Conservation (phyloP, 2,888 invertebrate genomes). For the Mesochorus sp. region DNA sequence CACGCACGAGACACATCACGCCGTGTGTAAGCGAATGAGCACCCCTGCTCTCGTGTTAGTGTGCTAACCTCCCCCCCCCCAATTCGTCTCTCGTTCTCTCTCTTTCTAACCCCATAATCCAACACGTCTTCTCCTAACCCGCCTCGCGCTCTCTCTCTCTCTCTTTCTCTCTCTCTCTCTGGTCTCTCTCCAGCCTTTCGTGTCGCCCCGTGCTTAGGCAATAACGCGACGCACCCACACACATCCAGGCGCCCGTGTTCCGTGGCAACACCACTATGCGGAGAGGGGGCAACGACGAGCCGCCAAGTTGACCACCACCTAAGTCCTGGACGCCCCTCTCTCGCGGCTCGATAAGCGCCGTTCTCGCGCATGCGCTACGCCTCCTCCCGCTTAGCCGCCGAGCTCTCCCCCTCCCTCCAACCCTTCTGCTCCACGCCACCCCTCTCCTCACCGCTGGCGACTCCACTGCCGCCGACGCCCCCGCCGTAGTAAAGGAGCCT, state of each 20-base stretch:
- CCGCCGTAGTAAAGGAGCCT: conserved; percentile 65
- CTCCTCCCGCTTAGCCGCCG: conserved; percentile 78
- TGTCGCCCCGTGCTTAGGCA: neutral
- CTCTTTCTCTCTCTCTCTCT: conserved; percentile 31
- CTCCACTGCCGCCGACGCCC: conserved; percentile 48
- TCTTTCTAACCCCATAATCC: conserved; percentile 25
- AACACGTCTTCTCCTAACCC: conserved; percentile 31
- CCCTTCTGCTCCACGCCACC: conserved; percentile 71
- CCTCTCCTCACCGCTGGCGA: conserved; percentile 77
- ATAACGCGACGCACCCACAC: neutral
- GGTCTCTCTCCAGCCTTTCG: neutral
- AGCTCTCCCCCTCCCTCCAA: conserved; percentile 66
- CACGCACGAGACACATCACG: neutral
- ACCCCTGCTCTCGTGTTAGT: conserved; percentile 28
- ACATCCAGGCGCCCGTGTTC: neutral
- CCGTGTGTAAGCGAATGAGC: conserved; percentile 34
- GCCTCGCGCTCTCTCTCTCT: conserved; percentile 2
- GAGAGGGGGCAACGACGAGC: conserved; percentile 51
- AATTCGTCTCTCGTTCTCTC: neutral
- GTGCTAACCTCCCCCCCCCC: conserved; percentile 19
- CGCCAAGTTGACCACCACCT: conserved; percentile 63
- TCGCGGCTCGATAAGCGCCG: conserved; percentile 71
- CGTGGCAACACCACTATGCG: neutral
- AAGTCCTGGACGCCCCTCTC: conserved; percentile 73
- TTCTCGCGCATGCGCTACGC: conserved; percentile 70